Evolutionary conservation across 2,797 vertebrate species (phyloP), one percentile per base, ranked within the genome.

Genomic region (Hoplostethus atlanticus): DNA sequence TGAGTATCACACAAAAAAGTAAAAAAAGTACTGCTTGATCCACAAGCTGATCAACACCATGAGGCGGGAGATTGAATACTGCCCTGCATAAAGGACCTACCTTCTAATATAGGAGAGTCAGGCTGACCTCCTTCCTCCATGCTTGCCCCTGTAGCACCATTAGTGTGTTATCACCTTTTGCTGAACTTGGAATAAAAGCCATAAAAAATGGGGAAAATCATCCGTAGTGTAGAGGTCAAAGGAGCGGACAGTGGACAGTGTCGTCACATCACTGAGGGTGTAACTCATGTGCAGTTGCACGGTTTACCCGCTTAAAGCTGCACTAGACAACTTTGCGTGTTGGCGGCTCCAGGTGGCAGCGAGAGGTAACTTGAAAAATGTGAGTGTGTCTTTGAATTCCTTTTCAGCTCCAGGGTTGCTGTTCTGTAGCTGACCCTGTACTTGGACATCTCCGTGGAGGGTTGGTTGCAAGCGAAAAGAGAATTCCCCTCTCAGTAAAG

Each of bases 131-230:
- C 50, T 71, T 40, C 68, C 64, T 63, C 66, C 53, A 70, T 58
- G 28, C 57, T 63, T 69, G 38, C 46, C 21, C 48, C 21, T 6
- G 13, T 30, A 40, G 44, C 48, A 21, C n/a, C 4, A 40, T 69
- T 55, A 61, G 63, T 74, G 61, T 64, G 71, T 59, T 58, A 58
- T 71, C 61, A n/a, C 64, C 82, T 85, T 84, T 79, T 86, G 76
- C 66, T 67, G 82, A 88, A 76, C 77, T 88, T 78, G 25, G 48
- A 36, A 28, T 80, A 56, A 77, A 85, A 67, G 34, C 54, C 31
- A 47, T 25, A 61, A 47, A 63, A 75, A 60, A 71, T 30, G 48
- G 46, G 62, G 60, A 67, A 38, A 57, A 79, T 38, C 50, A 55
- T 75, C 76, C 74, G 60, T 51, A 42, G 57, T 79, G 48, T 71